These are phyloP conservation scores for Prolemur simus DNA, from an alignment of 2,113 vertebrate species.

Conservation along the genomic window DNA sequence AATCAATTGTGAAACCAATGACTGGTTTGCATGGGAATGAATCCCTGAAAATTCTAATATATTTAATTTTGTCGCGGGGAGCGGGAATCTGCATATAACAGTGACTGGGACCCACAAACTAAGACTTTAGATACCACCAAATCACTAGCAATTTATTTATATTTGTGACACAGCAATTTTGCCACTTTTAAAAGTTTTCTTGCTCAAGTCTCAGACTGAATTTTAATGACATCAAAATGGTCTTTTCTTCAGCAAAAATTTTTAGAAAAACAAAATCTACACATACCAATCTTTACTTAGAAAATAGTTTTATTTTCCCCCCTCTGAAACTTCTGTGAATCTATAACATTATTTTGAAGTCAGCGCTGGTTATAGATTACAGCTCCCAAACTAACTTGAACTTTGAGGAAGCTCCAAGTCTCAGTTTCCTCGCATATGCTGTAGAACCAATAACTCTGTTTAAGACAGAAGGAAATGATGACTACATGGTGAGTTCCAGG, in stretches of 20 bases:
- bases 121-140: not conserved
- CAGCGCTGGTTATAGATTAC: no score
- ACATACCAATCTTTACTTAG: not conserved
- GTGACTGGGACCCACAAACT: not conserved
- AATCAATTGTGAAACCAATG: not conserved
- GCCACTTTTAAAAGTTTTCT: not conserved
- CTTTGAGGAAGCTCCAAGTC: not conserved
- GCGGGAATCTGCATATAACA: fast-evolving
- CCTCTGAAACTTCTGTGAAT: not conserved
- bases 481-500: no score
- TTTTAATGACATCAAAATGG: not conserved
- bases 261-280: not conserved
- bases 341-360: not conserved
- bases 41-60: not conserved
- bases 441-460: not conserved
- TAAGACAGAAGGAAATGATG: not conserved
- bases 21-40: not conserved
- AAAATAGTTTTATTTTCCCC: not conserved
- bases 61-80: not conserved
- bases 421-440: not conserved
- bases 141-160: not conserved
- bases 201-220: not conserved
- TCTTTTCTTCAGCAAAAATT: not conserved
- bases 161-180: not conserved
- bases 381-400: not conserved